Evolutionary conservation across 2,113 vertebrate genomes (phyloP).

Genomic region (Chinchilla lanigera): DNA sequence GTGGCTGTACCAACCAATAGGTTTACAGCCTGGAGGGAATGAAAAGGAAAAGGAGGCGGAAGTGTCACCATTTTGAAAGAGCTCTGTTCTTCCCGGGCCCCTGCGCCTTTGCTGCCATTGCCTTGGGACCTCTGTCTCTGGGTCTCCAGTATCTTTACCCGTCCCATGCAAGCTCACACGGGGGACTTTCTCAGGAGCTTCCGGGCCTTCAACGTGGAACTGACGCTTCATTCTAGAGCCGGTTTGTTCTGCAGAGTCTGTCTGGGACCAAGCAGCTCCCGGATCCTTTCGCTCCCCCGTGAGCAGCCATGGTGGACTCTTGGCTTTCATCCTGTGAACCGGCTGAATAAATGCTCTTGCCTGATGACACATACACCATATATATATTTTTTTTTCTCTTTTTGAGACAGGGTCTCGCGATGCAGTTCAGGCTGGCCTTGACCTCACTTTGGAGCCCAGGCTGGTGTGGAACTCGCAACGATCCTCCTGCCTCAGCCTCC

Average conservation of each 20-base stretch:
- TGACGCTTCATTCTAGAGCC: no score
- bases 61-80: not conserved
- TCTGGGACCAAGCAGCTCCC: not conserved
- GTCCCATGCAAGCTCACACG: fast-evolving
- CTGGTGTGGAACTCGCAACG: no score
- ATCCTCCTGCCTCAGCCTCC: no score
- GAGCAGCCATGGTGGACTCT: not conserved
- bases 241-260: not conserved
- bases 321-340: no score
- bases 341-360: no score
- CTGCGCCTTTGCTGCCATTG: not conserved
- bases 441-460: no score
- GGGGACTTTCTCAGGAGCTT: not conserved
- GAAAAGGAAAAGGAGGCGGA: not conserved
- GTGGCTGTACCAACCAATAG: not conserved
- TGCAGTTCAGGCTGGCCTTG: no score
- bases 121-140: not conserved
- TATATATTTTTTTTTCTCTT: no score
- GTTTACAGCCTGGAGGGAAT: not conserved
- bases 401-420: no score
- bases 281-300: not conserved
- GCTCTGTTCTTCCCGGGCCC: not conserved
- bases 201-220: not conserved
- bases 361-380: not conserved
- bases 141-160: not conserved